Evolutionary conservation across 1,140 invertebrate species (phyloP), one percentile per base, ranked within the genome.

Genomic region (Pectinophora gossypiella): DNA sequence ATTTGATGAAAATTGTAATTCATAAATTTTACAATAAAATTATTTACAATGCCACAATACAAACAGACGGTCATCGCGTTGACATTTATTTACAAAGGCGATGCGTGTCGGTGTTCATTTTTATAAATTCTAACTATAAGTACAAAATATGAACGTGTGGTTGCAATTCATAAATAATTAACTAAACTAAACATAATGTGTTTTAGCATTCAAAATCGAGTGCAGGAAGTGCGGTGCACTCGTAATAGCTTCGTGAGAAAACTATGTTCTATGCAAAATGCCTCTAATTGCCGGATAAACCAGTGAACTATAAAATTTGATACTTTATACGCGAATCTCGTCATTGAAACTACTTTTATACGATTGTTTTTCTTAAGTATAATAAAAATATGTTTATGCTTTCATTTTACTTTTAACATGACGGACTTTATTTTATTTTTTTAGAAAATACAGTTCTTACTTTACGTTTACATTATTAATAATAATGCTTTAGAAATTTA

Each of bases 1-100:
- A 85, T 79, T 85, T 83, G 71, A 77, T 78, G 78, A 82, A 83
- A 85, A 80, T 82, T 85, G 64, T 81, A 85, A 81, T 85, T 72
- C 66, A 76, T 80, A 81, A 80, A 76, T 76, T 76, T 78, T 76
- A 83, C 71, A 78, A 67, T 80, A 82, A 81, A 83, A 82, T 68
- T 85, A 85, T 85, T 83, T 85, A 85, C 82, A 85, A 73, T 80
- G 72, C 63, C 64, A 62, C 59, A 67, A 64, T 68, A 67, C 58
- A 70, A 56, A 68, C 49, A 62, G 65, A 73, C 62, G 51, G 61
- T 56, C 57, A 57, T 46, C 56, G 48, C 54, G 51, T 50, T 56
- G 56, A 65, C 54, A 27, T 48, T 48, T 76, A 77, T 77, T 68
- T 77, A 77, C 74, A 77, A 61, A 68, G 64, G 61, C 62, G 48